phyloP scores from a whole-genome alignment of 2,797 vertebrate species.

The Myotis myotis region DNA sequence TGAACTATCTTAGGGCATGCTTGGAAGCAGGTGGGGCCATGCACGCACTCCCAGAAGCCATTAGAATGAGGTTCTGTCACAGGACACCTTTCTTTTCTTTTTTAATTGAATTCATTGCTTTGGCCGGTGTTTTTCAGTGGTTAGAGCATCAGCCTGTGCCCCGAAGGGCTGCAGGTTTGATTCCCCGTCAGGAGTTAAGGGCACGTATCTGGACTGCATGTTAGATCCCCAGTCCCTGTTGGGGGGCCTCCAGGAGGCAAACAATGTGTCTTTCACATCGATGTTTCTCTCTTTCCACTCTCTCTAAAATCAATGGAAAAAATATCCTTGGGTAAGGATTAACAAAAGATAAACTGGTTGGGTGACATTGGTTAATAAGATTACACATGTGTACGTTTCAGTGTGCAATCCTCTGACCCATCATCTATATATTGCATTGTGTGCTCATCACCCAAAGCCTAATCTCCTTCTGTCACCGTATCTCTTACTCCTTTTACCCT shows the following conservation, averaged over 20 bases:
- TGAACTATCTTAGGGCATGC: background rate
- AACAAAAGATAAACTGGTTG: background rate
- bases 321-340: too few relatives aligned
- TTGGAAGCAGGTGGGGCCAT: background rate
- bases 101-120: too few relatives aligned
- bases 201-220: too few relatives aligned
- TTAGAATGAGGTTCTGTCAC: background rate
- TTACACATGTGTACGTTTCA: background rate
- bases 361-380: background rate
- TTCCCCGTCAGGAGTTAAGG: too few relatives aligned
- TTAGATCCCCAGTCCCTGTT: too few relatives aligned
- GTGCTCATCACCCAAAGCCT: background rate
- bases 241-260: too few relatives aligned
- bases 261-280: too few relatives aligned
- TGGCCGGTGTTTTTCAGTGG: too few relatives aligned
- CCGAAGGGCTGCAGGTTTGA: too few relatives aligned
- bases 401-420: background rate
- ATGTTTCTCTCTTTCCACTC: too few relatives aligned
- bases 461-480: background rate
- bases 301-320: too few relatives aligned
- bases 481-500: background rate
- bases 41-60: background rate
- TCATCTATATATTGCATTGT: background rate
- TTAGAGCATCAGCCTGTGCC: too few relatives aligned
- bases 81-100: background rate